These are phyloP conservation scores for Nicator chloris DNA, from an alignment of 2,113 vertebrate species.

Conservation along the genomic window DNA sequence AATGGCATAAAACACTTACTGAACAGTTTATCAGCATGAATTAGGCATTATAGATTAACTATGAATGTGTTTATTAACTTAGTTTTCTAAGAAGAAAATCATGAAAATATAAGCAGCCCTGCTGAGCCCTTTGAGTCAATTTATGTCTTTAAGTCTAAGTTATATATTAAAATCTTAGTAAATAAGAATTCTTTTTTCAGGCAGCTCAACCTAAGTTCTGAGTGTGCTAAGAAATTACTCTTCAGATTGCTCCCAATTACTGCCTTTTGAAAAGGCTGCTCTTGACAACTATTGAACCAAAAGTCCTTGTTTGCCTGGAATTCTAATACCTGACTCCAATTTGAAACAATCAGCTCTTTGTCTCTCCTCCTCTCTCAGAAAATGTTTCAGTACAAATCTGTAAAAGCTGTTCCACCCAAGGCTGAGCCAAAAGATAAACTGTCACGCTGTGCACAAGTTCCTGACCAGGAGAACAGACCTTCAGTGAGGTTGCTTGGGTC, in stretches of 20 bases:
- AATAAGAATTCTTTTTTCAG: constrained; percentile 10
- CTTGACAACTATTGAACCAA: constrained; percentile 33
- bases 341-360: constrained; percentile 21
- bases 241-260: constrained; percentile 50
- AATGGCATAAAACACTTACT: neutral
- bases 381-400: neutral
- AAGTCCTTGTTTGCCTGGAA: constrained; percentile 32
- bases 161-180: neutral
- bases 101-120: constrained; percentile 16
- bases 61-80: no score
- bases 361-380: neutral
- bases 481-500: neutral
- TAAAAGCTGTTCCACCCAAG: neutral
- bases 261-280: constrained; percentile 37
- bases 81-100: constrained; percentile 29
- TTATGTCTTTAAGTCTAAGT: neutral
- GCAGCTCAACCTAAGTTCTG: neutral
- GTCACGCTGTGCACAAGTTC: neutral
- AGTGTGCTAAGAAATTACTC: constrained; percentile 32
- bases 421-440: neutral
- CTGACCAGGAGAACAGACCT: neutral
- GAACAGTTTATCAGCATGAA: neutral
- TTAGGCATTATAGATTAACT: neutral
- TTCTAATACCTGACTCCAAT: neutral
- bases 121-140: neutral